A percentile compares a stretch with the other conserved stretches of the same genome.
These are phyloP conservation scores for Euclidia mi DNA, from an alignment of 2,888 invertebrate genomes.

Conservation along the genomic window DNA sequence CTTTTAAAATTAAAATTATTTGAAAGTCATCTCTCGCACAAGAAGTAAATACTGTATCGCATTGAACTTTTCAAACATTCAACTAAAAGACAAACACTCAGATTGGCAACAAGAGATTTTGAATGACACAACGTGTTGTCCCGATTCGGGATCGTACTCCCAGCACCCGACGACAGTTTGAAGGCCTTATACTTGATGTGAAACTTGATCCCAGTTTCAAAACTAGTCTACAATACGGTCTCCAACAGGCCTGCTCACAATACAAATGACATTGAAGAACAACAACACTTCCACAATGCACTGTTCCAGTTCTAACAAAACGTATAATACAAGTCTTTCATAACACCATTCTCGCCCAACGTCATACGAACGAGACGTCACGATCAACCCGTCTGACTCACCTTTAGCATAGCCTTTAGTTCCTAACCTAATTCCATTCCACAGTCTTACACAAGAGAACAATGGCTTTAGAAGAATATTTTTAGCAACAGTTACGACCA, in stretches of 20 bases:
- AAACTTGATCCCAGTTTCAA: no score
- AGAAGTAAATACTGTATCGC: no score
- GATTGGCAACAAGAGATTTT: no score
- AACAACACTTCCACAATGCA: conserved; percentile 1
- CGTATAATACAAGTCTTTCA: conserved; percentile 13
- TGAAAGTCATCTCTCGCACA: no score
- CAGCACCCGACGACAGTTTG: no score
- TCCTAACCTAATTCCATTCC: conserved; percentile 27
- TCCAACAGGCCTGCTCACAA: not conserved
- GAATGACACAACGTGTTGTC: no score
- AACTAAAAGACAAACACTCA: no score
- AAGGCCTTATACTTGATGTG: no score
- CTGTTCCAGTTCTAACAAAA: not conserved
- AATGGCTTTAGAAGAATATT: conserved; percentile 4
- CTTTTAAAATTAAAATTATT: no score
- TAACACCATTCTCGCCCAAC: conserved; percentile 28
- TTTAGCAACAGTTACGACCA: conserved; percentile 4
- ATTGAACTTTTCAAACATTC: no score
- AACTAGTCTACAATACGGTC: not conserved
- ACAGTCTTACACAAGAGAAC: conserved; percentile 18
- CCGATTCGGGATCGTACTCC: no score
- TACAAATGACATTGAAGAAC: not conserved
- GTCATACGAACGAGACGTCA: conserved; percentile 13
- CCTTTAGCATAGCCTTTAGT: conserved; percentile 11
- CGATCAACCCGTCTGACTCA: conserved; percentile 11